Evolutionary conservation across 2,888 invertebrate genomes (phyloP), one percentile per base, ranked within the genome.

Genomic region (Callosobruchus maculatus): DNA sequence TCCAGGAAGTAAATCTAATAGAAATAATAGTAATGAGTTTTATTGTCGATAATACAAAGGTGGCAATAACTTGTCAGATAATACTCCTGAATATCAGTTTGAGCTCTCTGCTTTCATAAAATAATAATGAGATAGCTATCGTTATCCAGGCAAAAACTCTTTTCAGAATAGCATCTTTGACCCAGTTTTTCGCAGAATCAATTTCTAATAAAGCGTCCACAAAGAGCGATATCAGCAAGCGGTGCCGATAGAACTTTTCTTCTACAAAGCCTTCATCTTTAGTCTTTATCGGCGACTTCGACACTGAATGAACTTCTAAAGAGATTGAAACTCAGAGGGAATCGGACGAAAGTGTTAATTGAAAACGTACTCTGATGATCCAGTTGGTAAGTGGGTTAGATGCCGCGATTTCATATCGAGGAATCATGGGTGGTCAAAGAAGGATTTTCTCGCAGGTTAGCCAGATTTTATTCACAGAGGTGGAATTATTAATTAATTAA

Each of bases 301-400:
- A 1, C 49, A 13, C 13, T 49, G 49, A 3, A 1, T 18, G 49
- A 73, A 73, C 70, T 67, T 67, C 67, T 66, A 30, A 73, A 68
- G 70, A 66, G 73, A 73, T 73, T 30, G 67, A 26, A 70, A 70
- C 70, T 73, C 31, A 18, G 67, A 7, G n/a, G 18, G 30, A 67
- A 71, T 67, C 30, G 66, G 67, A 68, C 22, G 22, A 70, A 67
- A 68, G 73, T 71, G 73, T 73, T 73, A 67, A 73, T 73, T 73
- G 73, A 70, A 73, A 73, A 21, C 31, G 21, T 31, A 31, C 69
- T 72, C 20, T 22, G n/a, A 72, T 70, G 49, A 49, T 49, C 49
- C 49, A 13, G 49, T 49, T 49, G 49, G 49, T 49, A 49, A 49
- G 49, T 49, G 49, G 49, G 49, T 49, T 49, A 18, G 13, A 49